Evolutionary conservation across 2,888 invertebrate species (phyloP), one percentile per base, ranked within the genome.

Genomic region (Protophormia terraenovae): DNA sequence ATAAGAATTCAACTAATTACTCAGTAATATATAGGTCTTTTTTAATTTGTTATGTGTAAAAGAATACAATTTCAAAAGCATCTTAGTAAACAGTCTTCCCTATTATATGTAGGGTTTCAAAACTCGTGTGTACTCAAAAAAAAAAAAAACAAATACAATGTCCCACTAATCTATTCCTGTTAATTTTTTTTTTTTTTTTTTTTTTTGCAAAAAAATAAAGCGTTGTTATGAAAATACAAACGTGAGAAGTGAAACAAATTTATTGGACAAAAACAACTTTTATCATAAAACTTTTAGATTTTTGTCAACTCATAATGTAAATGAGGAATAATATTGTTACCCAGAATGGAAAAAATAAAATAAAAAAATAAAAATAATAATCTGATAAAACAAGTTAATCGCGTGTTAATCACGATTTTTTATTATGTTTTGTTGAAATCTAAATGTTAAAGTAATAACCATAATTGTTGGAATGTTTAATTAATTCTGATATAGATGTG

Each of bases 361-460:
- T 14, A n/a, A n/a, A n/a, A 50, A 22, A 10, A 10, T 22, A 22
- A n/a, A n/a, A n/a, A 50, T 10, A 10, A 10, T 22, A 22, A 50
- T 19, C 55, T 32, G 8, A 64, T 8, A 16, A 27, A 58, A 58
- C 67, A 58, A 45, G 47, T 58, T 47, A 67, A 67, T 77, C 77
- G 66, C 77, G 77, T 77, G 77, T 67, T 77, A 67, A 77, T 77
- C 77, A 77, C 77, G 77, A 77, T 77, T 77, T 64, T 64, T 64
- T 35, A 35, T 27, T 7, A 24, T 24, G 12, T 35, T 24, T 24
- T 50, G 0, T 50, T 12, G 19, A 12, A n/a, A 24, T 1, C 1
- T 4, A 53, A 53, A 53, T 27, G 14, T 14, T 4, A 14, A 10
- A 53, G 7, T 53, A 53, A 27, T 14, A 53, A 53, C 53, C 14